Evolutionary conservation across 2,797 vertebrate genomes (phyloP).

Genomic region (Borostomias antarcticus): DNA sequence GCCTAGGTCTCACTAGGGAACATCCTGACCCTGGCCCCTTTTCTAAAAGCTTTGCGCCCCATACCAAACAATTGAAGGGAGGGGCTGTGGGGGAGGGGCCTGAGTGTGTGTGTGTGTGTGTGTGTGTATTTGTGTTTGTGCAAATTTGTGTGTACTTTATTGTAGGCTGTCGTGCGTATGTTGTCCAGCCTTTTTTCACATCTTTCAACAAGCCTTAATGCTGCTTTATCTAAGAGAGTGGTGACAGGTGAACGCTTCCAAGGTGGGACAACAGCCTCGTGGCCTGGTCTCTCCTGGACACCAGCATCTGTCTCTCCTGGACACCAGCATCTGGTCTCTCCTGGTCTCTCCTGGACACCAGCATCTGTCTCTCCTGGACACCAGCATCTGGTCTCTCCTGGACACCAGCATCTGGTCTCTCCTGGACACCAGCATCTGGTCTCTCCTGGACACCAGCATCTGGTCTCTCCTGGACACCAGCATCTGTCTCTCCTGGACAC

Average conservation of each 20-base stretch:
- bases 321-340: too few relatives aligned
- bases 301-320: conserved; percentile 37
- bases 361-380: conserved; percentile 37
- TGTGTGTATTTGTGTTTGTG: conserved; percentile 12
- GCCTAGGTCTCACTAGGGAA: conserved; percentile 59
- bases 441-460: conserved; percentile 46
- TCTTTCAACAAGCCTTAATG: conserved; percentile 55
- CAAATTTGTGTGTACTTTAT: conserved; percentile 53
- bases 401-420: conserved; percentile 41
- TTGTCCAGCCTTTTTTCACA: conserved; percentile 48
- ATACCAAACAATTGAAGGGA: conserved; percentile 61
- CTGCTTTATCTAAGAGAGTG: conserved; percentile 42
- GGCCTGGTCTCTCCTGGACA: too few relatives aligned
- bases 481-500: conserved; percentile 47
- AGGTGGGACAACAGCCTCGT: conserved; percentile 48
- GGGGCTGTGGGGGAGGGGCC: conserved; percentile 27
- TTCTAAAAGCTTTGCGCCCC: conserved; percentile 76
- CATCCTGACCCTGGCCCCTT: conserved; percentile 58
- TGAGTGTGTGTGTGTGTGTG: conserved; percentile 4
- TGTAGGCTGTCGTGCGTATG: conserved; percentile 48
- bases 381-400: too few relatives aligned
- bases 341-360: conserved; percentile 47
- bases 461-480: conserved; percentile 46
- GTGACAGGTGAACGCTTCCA: conserved; percentile 58
- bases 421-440: conserved; percentile 45